Percentiles rank a stretch among this genome's conserved stretches.
phyloP scores from a whole-genome alignment of 2,797 vertebrate genomes.

The Clamator glandarius region DNA sequence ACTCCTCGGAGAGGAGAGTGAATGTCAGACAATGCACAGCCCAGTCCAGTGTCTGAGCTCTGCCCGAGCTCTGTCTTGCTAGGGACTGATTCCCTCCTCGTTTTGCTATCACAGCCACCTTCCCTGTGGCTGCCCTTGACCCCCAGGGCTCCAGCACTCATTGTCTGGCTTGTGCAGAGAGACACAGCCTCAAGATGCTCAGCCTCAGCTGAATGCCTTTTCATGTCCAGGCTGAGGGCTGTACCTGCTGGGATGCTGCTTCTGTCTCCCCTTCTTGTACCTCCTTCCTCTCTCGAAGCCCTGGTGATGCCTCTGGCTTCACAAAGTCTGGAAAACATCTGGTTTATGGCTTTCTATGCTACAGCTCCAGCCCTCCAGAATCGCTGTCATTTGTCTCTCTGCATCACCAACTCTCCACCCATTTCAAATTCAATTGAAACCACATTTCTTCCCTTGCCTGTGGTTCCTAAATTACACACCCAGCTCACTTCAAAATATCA shows the following conservation, averaged over 20 bases:
- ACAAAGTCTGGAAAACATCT: background rate
- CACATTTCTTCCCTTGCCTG: conserved; percentile 31
- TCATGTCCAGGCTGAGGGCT: background rate
- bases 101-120: background rate
- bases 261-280: background rate
- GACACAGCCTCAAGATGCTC: background rate
- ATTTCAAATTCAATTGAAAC: conserved; percentile 41
- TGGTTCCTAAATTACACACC: conserved; percentile 42
- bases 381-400: background rate
- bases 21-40: background rate
- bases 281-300: background rate
- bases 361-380: background rate
- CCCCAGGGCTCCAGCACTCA: rapidly evolving
- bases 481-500: conserved; percentile 49
- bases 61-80: background rate
- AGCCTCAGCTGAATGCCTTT: background rate
- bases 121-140: rapidly evolving
- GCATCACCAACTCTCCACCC: conserved; percentile 32
- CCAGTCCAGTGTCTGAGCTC: background rate
- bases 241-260: background rate
- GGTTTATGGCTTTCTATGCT: background rate
- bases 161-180: background rate
- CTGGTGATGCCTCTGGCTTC: background rate
- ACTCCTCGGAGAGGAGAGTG: background rate
- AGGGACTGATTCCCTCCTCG: background rate